phyloP scores from a whole-genome alignment of 2,888 invertebrate genomes.

The Epirrita christyi region DNA sequence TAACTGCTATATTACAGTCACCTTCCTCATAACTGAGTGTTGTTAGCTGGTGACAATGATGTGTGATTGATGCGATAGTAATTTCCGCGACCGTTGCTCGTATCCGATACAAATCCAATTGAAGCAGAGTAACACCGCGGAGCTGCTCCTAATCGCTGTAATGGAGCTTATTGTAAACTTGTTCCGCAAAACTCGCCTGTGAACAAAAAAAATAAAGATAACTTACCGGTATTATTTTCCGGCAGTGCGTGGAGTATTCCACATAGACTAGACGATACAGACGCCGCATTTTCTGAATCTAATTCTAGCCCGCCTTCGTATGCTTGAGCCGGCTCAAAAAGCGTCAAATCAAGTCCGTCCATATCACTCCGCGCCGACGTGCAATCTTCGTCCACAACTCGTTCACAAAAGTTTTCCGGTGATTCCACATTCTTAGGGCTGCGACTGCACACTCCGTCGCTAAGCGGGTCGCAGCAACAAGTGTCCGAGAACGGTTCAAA shows the following conservation, averaged over 20 bases:
- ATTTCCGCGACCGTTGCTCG: constrained; percentile 78
- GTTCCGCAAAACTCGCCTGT: constrained; percentile 55
- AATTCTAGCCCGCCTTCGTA: constrained; percentile 53
- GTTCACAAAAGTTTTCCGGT: constrained; percentile 74
- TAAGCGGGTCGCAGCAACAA: constrained; percentile 83
- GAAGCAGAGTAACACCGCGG: constrained; percentile 49
- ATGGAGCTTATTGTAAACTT: constrained; percentile 63
- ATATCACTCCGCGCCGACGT: constrained; percentile 84
- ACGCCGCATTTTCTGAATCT: constrained; percentile 48
- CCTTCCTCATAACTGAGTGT: constrained; percentile 48
- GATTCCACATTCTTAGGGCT: constrained; percentile 81
- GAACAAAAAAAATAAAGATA: constrained; percentile 57
- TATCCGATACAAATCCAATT: constrained; percentile 76
- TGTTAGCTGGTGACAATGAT: constrained; percentile 71
- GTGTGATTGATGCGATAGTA: constrained; percentile 78
- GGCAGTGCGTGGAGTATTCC: constrained; percentile 72
- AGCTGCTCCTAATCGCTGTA: constrained; percentile 66
- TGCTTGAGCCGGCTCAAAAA: constrained; percentile 86
- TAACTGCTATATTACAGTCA: constrained; percentile 40
- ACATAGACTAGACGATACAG: constrained; percentile 63
- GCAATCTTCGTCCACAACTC: constrained; percentile 70
- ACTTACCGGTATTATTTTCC: constrained; percentile 70
- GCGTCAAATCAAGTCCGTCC: constrained; percentile 87
- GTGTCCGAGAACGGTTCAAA: constrained; percentile 86
- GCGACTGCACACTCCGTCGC: constrained; percentile 78